A percentile compares a stretch with the other conserved stretches of the same genome.
Conservation (phyloP, 1,140 invertebrate genomes). For the Dendrolimus punctatus region DNA sequence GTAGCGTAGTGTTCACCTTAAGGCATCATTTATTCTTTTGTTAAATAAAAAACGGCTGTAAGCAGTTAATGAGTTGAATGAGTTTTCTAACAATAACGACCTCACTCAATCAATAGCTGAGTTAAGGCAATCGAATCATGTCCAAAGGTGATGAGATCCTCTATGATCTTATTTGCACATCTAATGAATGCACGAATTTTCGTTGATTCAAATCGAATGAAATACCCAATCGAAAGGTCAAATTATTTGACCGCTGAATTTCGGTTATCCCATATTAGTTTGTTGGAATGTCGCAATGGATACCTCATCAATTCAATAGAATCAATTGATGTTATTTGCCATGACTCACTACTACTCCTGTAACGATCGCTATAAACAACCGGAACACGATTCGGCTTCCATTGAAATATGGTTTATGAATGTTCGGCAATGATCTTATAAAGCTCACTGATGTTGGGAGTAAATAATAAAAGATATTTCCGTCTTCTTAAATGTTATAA, state of each 20-base stretch:
- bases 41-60: too few species aligned
- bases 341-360: conserved; percentile 19
- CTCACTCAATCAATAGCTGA: conserved; percentile 9
- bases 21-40: too few species aligned
- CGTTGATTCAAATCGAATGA: conserved; percentile 19
- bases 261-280: conserved; percentile 17
- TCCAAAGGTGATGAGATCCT: conserved; percentile 1
- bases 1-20: too few species aligned
- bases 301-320: conserved; percentile 22
- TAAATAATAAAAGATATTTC: too few species aligned
- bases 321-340: conserved; percentile 21
- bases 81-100: background rate
- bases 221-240: conserved; percentile 19
- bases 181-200: conserved; percentile 9
- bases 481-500: too few species aligned
- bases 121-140: conserved; percentile 14
- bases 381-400: too few species aligned
- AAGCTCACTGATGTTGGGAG: too few species aligned
- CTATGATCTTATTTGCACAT: conserved; percentile 7
- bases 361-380: too few species aligned
- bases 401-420: too few species aligned
- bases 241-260: conserved; percentile 30
- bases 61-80: background rate
- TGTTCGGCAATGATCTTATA: too few species aligned
- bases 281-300: conserved; percentile 1